Conservation (phyloP, 2,797 vertebrate species). For the Muscicapa striata region DNA sequence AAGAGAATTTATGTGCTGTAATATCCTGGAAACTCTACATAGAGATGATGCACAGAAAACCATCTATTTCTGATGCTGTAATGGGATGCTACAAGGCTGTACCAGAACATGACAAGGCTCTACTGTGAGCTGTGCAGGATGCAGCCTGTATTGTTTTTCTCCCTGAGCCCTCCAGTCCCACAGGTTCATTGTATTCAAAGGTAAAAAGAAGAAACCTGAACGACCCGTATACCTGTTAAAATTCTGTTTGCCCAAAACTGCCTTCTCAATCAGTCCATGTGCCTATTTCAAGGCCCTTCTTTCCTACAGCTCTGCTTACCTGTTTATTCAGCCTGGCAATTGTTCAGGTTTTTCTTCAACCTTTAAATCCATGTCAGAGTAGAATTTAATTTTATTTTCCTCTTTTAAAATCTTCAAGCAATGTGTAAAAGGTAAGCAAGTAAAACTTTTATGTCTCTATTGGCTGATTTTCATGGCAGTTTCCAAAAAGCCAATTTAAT, state of each 20-base stretch:
- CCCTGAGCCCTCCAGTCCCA: not conserved
- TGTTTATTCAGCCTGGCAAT: not conserved
- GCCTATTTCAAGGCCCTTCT: not conserved
- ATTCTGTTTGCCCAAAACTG: not conserved
- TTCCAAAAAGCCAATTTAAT: constrained; percentile 15
- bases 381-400: not conserved
- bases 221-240: not conserved
- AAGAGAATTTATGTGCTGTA: not conserved
- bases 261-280: not conserved
- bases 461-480: not conserved
- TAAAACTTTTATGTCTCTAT: not conserved
- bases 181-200: not conserved
- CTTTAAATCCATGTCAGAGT: not conserved
- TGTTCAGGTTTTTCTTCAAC: not conserved
- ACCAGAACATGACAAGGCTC: not conserved
- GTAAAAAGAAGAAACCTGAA: not conserved
- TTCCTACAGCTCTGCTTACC: not conserved
- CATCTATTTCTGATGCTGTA: fast-evolving
- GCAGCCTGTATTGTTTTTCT: not conserved
- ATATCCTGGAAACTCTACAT: not conserved
- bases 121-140: not conserved
- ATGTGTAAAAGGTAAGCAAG: not conserved
- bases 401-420: not conserved
- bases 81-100: not conserved
- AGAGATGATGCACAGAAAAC: not conserved